Evolutionary conservation across 1,140 invertebrate genomes (phyloP).

Genomic region (Aplysia californica): DNA sequence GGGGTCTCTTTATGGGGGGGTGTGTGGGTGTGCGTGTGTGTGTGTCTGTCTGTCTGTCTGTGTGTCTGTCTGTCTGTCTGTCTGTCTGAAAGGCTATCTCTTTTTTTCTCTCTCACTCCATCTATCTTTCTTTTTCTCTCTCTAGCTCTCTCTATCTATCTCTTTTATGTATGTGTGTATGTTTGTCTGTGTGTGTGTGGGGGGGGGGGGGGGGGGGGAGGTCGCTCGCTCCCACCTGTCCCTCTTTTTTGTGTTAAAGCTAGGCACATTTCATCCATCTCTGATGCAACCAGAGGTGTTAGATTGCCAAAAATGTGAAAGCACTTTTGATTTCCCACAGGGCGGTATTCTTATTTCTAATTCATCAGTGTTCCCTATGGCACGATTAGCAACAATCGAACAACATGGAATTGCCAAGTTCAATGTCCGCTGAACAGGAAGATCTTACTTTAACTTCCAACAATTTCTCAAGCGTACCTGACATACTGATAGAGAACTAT

Average conservation of each 20-base stretch:
- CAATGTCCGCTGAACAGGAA: too few species aligned
- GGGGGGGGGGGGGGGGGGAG: background rate
- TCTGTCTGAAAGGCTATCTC: constrained; percentile 2
- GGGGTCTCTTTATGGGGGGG: background rate
- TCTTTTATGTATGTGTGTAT: too few species aligned
- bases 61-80: constrained; percentile 1
- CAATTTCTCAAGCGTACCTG: too few species aligned
- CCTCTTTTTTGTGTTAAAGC: background rate
- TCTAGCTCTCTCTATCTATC: too few species aligned
- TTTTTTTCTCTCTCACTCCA: background rate
- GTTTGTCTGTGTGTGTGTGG: too few species aligned
- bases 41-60: background rate
- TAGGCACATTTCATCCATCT: background rate
- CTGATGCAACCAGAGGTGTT: background rate
- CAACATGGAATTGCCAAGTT: too few species aligned
- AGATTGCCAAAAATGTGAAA: background rate
- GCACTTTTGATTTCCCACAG: background rate
- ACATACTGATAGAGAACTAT: too few species aligned
- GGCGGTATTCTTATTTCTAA: too few species aligned
- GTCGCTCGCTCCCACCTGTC: background rate
- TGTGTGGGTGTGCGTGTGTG: background rate
- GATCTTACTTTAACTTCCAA: too few species aligned
- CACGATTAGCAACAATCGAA: too few species aligned
- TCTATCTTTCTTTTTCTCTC: too few species aligned
- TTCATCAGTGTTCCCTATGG: too few species aligned